Conservation (phyloP, 2,888 invertebrate genomes). For the Serripes groenlandicus region DNA sequence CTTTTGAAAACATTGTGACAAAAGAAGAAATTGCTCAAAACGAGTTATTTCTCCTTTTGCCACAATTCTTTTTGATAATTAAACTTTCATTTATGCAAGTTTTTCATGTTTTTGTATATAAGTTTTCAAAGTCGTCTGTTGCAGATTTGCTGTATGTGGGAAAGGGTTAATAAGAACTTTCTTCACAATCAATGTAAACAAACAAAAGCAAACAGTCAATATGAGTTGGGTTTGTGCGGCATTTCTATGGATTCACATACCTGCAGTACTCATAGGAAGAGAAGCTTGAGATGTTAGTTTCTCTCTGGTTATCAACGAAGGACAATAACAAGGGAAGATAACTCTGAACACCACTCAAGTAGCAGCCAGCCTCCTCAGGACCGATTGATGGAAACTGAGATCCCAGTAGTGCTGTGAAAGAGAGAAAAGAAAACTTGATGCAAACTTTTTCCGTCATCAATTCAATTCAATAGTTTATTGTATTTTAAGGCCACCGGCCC, state of each 20-base stretch:
- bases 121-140: too few relatives aligned
- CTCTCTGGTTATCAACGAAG: constrained; percentile 4
- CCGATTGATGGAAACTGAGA: not conserved
- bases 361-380: not conserved
- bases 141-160: too few relatives aligned
- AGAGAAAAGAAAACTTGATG: not conserved
- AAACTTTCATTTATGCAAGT: too few relatives aligned
- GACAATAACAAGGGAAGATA: constrained; percentile 26
- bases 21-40: not conserved
- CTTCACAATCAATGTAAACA: too few relatives aligned
- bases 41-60: not conserved
- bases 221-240: too few relatives aligned
- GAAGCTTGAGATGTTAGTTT: constrained; percentile 2
- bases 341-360: constrained; percentile 17
- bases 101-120: too few relatives aligned
- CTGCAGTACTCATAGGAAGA: constrained; percentile 38
- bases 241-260: constrained; percentile 7
- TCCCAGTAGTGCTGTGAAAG: constrained; percentile 23
- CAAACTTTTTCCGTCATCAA: not conserved
- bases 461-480: too few relatives aligned
- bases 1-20: constrained; percentile 7
- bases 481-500: too few relatives aligned
- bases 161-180: too few relatives aligned
- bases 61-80: not conserved
- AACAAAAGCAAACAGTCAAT: too few relatives aligned